A percentile compares a stretch with the other conserved stretches of the same genome.
These are phyloP conservation scores for Muscidifurax raptorellus DNA, from an alignment of 1,140 invertebrate species.

Conservation along the genomic window DNA sequence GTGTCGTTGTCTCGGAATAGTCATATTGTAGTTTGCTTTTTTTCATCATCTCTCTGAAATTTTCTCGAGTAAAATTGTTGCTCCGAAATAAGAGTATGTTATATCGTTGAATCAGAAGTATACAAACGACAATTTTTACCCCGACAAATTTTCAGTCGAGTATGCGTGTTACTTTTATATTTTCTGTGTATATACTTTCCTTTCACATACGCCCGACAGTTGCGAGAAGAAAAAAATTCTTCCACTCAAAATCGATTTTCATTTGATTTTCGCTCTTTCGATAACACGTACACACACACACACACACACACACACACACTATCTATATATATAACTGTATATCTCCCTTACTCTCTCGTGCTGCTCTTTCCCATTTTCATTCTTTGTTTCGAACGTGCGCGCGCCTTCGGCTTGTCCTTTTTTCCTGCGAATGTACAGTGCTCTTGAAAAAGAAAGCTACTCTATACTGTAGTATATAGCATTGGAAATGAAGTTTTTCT, in stretches of 20 bases:
- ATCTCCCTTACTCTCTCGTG: not conserved
- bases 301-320: not conserved
- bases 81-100: not conserved
- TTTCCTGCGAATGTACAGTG: conserved; percentile 4
- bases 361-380: not conserved
- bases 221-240: conserved; percentile 49
- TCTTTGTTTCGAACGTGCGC: not conserved
- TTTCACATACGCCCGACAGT: not conserved
- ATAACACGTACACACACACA: not conserved
- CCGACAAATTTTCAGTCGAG: not conserved
- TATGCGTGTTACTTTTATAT: not conserved
- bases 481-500: not conserved
- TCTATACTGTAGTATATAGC: not conserved
- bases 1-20: conserved; percentile 76
- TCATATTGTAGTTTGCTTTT: conserved; percentile 60
- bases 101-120: too few relatives aligned
- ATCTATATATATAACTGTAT: not conserved
- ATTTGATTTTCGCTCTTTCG: conserved; percentile 48
- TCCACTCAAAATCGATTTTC: conserved; percentile 34
- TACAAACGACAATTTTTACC: not conserved
- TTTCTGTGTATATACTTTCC: not conserved
- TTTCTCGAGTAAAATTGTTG: not conserved
- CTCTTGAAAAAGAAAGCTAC: not conserved
- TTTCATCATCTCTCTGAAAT: not conserved
- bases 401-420: not conserved